Base-by-base conservation (phyloP, 2,113 vertebrate species). In the Ictalurus punctatus region DNA sequence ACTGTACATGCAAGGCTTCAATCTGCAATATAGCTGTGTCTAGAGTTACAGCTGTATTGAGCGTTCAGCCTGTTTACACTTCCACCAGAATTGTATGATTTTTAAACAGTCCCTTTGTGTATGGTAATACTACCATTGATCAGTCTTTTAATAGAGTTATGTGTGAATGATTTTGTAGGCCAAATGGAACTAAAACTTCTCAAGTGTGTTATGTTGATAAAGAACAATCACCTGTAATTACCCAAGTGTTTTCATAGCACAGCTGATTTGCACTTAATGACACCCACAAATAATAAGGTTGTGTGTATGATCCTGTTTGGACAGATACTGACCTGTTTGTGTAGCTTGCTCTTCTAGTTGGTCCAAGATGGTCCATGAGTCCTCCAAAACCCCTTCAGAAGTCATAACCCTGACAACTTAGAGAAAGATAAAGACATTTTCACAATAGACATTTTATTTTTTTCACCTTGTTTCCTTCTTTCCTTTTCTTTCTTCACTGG, bases 401-500 rank as follows among this genome's bases (percentile, higher is more conserved):
- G 92, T 93, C 73, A 93, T 59, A 73, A 93, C 91, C 88, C 92
- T 92, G 0, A 94, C 90, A 89, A 89, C 94, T 95, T 89, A 27
- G 12, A 83, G 27, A 82, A 54, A 76, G 44, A 86, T 21, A 79
- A 52, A 84, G 69, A 71, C 21, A 89, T 6, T 84, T 30, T 82
- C n/a, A 91, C 63, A 88, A 56, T 30, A 56, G n/a, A 58, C 56
- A 63, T 83, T 83, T 82, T 78, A 27, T 14, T n/a, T 90, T 83
- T 81, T 84, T 23, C 63, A 73, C 59, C 37, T 76, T 13, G 71
- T n/a, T 67, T 67, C 65, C 59, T 89, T 63, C 12, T 59, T 85
- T 86, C 83, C 69, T 85, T 73, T 58, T 71, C 40, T 59, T 76
- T 88, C 59, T 63, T 21, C 25, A 12, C 56, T 7, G 27, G 37